A percentile compares a stretch with the other conserved stretches of the same genome.
Evolutionary conservation across 2,113 vertebrate species (phyloP).

Genomic region (Chaenocephalus aceratus): DNA sequence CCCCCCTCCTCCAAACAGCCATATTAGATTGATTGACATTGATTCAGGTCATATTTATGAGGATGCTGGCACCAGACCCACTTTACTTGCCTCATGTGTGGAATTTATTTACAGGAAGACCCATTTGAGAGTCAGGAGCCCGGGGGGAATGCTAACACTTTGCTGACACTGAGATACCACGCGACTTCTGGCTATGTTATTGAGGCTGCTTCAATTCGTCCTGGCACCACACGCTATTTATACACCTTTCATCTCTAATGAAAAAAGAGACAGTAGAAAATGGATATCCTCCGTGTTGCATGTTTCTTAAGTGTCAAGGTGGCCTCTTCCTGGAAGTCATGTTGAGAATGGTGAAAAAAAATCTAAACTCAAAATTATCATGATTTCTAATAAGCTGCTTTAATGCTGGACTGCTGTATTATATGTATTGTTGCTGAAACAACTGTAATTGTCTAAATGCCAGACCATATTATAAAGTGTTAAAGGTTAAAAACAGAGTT

Average conservation of each 20-base stretch:
- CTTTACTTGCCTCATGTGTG: constrained; percentile 22
- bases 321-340: constrained; percentile 37
- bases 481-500: no score
- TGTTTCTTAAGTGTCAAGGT: constrained; percentile 43
- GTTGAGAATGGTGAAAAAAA: neutral
- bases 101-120: constrained; percentile 64
- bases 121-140: constrained; percentile 49
- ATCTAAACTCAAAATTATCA: neutral
- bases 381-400: neutral
- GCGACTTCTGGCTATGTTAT: constrained; percentile 40
- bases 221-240: constrained; percentile 51
- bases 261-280: constrained; percentile 42
- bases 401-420: neutral
- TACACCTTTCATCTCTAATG: constrained; percentile 50
- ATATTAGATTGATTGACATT: constrained; percentile 51
- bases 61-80: constrained; percentile 49
- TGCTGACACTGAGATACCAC: constrained; percentile 62
- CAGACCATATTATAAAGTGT: neutral
- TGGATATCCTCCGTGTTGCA: constrained; percentile 31
- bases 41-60: constrained; percentile 62
- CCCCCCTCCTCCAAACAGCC: neutral
- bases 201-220: constrained; percentile 25
- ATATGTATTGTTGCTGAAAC: neutral
- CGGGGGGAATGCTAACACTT: constrained; percentile 48
- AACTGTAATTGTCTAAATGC: neutral